A percentile compares a stretch with the other conserved stretches of the same genome.
phyloP scores from a whole-genome alignment of 2,888 invertebrate species.

The Xestia rhomboidea region DNA sequence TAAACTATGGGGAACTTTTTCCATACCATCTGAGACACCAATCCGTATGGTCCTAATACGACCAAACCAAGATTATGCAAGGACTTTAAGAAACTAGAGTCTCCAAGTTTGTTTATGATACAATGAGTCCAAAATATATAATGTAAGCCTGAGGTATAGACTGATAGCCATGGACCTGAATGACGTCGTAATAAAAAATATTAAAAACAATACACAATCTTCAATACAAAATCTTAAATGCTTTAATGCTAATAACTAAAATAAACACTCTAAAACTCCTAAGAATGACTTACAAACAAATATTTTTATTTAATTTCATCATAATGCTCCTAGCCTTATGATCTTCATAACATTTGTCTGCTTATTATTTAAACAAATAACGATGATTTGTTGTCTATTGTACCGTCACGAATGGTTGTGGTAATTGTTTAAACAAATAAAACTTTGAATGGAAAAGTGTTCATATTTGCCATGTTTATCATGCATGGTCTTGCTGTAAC shows the following conservation, averaged over 20 bases:
- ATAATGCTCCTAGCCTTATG: background rate
- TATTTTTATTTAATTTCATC: constrained; percentile 12
- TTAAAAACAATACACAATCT: background rate
- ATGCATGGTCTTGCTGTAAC: background rate
- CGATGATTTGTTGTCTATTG: constrained; percentile 51
- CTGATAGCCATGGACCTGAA: background rate
- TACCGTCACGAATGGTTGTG: constrained; percentile 51
- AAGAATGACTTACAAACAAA: constrained; percentile 18
- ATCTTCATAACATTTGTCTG: constrained; percentile 12
- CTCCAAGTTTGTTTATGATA: too few species aligned
- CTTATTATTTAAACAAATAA: constrained; percentile 39
- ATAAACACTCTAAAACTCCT: background rate
- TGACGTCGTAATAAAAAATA: background rate
- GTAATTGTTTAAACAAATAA: constrained; percentile 45
- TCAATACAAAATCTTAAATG: background rate
- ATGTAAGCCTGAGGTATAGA: too few species aligned
- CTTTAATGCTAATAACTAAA: background rate
- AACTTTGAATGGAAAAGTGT: constrained; percentile 32
- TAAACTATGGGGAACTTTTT: background rate
- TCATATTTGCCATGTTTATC: constrained; percentile 9
- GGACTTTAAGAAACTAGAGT: background rate
- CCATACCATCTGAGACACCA: background rate
- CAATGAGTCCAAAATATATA: background rate
- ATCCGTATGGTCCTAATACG: background rate
- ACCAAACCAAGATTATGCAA: background rate